Base-by-base conservation (phyloP, 1,140 invertebrate genomes). In the Eupristina koningsbergeri region DNA sequence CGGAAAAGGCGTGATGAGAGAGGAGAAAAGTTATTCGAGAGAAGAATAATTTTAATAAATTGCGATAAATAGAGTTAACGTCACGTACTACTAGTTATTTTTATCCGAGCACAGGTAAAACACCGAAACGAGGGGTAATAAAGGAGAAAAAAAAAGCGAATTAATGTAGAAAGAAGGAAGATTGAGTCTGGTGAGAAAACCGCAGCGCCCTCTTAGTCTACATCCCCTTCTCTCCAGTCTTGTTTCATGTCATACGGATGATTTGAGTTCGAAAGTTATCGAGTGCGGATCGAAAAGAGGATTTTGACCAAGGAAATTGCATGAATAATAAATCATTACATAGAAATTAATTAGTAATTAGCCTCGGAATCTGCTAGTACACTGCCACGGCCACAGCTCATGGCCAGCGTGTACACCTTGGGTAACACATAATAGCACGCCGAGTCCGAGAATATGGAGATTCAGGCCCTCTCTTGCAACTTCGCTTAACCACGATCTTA, bases 401-500 rank as follows among this genome's bases (percentile, higher is more conserved):
- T 41, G 36, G 26, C 19, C 36, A 71, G 39, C 67, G 67, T 9
- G 34, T 69, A 36, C 34, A 39, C 67, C 67, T 69, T 29, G 67
- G 5, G 34, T 31, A 69, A 69, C 34, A 41, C 3, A 34, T 41
- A 41, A 36, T 36, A 71, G 36, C 36, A 22, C 36, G 39, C 67
- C 22, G 39, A 71, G 36, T 71, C 29, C 2, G 50, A 69, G 67
- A 74, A 73, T 50, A 81, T 81, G 80, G 80, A 81, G 31, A 22
- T 81, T 29, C 69, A 61, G 69, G 69, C 69, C 69, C 80, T 67
- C 80, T 73, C 29, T 63, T 53, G 36, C 71, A 74, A 36, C 67
- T 61, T 75, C 39, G 53, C 31, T 31, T 81, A 81, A 81, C 50
- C 80, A 58, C 69, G 80, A 81, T 45, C 31, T 50, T 7, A 61